Conservation (phyloP, 2,113 vertebrate genomes). For the Dromaius novaehollandiae region DNA sequence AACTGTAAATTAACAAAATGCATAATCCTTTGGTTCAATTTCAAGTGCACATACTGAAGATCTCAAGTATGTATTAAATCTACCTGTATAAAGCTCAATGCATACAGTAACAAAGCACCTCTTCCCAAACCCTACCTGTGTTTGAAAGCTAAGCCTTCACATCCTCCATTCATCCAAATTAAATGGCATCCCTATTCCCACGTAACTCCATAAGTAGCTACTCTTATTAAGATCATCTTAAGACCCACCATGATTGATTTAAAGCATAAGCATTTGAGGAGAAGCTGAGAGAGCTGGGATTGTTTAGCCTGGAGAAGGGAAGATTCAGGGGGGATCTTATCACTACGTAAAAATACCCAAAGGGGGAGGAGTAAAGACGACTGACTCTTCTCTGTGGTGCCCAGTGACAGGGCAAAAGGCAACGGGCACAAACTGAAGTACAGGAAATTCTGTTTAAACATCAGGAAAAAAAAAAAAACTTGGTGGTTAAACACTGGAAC, state of each 20-base stretch:
- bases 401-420: neutral
- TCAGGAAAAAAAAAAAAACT: neutral
- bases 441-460: neutral
- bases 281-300: neutral
- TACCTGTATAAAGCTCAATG: neutral
- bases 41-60: neutral
- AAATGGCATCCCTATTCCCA: neutral
- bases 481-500: neutral
- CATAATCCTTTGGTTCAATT: neutral
- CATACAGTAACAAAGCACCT: neutral
- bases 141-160: neutral
- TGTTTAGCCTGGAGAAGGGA: neutral
- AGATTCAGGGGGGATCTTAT: neutral
- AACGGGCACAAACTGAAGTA: neutral
- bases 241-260: neutral
- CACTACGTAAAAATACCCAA: neutral
- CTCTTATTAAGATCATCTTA: neutral
- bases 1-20: neutral
- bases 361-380: neutral
- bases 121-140: neutral
- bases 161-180: neutral
- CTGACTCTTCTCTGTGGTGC: neutral
- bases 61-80: neutral
- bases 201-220: neutral
- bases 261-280: neutral